Evolutionary conservation across 2,113 vertebrate species (phyloP).

Genomic region (Dipodomys merriami): DNA sequence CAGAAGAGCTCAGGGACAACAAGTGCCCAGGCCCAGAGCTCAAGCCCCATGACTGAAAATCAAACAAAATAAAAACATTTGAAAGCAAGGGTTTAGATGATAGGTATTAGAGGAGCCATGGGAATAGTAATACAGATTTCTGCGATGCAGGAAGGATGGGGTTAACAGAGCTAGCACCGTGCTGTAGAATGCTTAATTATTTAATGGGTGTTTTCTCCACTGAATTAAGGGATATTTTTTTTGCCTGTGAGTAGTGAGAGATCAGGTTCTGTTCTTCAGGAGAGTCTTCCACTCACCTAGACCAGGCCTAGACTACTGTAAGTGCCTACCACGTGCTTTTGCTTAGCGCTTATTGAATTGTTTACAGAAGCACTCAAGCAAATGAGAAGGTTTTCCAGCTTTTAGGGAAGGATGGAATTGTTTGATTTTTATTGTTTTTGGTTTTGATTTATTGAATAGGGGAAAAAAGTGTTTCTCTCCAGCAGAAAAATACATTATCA

Average conservation of each 20-base stretch:
- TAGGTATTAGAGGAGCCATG: not conserved
- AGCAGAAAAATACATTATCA: slow-evolving; percentile 16
- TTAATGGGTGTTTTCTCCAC: not conserved
- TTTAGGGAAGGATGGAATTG: slow-evolving; percentile 55
- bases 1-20: too few relatives aligned
- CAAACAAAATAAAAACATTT: not conserved
- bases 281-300: not conserved
- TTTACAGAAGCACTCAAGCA: slow-evolving; percentile 41
- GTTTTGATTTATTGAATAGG: slow-evolving; percentile 50
- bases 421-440: slow-evolving; percentile 49
- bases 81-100: not conserved
- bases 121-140: not conserved
- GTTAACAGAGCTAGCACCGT: not conserved
- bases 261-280: not conserved
- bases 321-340: not conserved
- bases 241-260: not conserved
- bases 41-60: too few relatives aligned
- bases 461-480: slow-evolving; percentile 3
- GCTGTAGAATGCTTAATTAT: not conserved
- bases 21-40: too few relatives aligned
- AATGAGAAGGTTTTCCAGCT: not conserved
- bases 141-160: not conserved
- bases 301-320: not conserved
- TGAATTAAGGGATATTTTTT: not conserved
- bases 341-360: not conserved